Evolutionary conservation across 2,797 vertebrate genomes (phyloP).

Genomic region (Pagetopsis macropterus): DNA sequence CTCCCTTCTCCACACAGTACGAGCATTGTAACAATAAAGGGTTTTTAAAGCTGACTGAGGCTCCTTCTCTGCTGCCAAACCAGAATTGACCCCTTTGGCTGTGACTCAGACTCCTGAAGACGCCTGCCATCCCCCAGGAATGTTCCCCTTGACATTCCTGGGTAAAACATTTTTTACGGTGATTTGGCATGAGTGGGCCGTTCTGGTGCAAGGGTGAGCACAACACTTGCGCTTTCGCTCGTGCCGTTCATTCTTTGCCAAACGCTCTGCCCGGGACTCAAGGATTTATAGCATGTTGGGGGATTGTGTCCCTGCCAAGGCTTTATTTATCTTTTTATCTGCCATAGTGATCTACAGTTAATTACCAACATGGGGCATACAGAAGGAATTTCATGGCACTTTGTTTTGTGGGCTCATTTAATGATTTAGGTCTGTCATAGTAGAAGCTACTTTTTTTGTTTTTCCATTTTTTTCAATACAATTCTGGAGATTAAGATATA

Average conservation of each 20-base stretch:
- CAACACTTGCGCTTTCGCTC: slow-evolving; percentile 67
- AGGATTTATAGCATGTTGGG: slow-evolving; percentile 28
- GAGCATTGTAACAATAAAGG: slow-evolving; percentile 64
- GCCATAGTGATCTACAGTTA: background rate
- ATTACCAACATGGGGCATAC: slow-evolving; percentile 2
- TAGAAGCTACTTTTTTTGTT: slow-evolving; percentile 7
- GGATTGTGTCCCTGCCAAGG: slow-evolving; percentile 18
- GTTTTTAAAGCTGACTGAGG: slow-evolving; percentile 56
- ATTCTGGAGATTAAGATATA: background rate
- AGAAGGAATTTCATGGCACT: background rate
- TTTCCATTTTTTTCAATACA: background rate
- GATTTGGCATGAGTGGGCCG: slow-evolving; percentile 36
- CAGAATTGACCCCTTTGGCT: slow-evolving; percentile 58
- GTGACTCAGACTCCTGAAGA: slow-evolving; percentile 49
- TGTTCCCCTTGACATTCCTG: slow-evolving; percentile 65
- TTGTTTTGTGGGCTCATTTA: slow-evolving; percentile 3
- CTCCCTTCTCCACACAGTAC: slow-evolving; percentile 63
- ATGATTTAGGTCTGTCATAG: background rate
- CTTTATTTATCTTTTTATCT: slow-evolving; percentile 21
- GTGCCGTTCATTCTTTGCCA: slow-evolving; percentile 58
- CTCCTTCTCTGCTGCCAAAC: slow-evolving; percentile 47
- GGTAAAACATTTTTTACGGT: slow-evolving; percentile 53
- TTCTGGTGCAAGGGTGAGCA: slow-evolving; percentile 70
- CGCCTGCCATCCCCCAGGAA: slow-evolving; percentile 46
- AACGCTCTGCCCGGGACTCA: slow-evolving; percentile 31